Conservation (phyloP, 2,888 invertebrate genomes). For the Bombylius major region DNA sequence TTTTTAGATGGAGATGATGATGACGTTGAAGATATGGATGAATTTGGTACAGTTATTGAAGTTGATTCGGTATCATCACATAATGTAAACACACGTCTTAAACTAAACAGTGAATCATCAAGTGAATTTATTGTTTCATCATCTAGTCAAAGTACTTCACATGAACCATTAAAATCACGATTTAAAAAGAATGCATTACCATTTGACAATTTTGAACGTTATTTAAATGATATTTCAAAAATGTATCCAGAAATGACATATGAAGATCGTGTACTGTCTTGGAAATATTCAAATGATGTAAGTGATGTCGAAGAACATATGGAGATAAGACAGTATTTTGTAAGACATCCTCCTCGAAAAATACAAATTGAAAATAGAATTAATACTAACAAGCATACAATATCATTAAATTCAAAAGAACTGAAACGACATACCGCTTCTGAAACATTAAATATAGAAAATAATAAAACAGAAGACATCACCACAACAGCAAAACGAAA, state of each 20-base stretch:
- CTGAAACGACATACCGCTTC: not conserved
- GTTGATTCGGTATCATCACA: not conserved
- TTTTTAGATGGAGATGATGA: not conserved
- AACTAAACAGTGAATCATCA: conserved; percentile 22
- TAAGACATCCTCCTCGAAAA: not conserved
- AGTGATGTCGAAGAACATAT: conserved; percentile 31
- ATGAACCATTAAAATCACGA: not conserved
- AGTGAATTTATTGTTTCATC: conserved; percentile 33
- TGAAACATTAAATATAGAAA: not conserved
- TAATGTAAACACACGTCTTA: not conserved
- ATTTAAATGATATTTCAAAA: conserved; percentile 23
- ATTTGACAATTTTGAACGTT: conserved; percentile 27
- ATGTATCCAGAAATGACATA: conserved; percentile 27
- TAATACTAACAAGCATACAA: not conserved
- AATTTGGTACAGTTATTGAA: not conserved
- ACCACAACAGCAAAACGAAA: not conserved
- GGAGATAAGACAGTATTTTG: conserved; percentile 19
- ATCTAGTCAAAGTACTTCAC: conserved; percentile 12
- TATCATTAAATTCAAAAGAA: not conserved
- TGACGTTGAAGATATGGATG: no score
- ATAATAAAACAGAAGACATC: not conserved
- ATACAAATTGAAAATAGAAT: not conserved
- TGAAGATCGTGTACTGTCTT: conserved; percentile 25
- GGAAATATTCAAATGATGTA: conserved; percentile 24
- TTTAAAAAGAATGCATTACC: conserved; percentile 26